phyloP scores from a whole-genome alignment of 2,888 invertebrate genomes.

The Drosophila testacea region DNA sequence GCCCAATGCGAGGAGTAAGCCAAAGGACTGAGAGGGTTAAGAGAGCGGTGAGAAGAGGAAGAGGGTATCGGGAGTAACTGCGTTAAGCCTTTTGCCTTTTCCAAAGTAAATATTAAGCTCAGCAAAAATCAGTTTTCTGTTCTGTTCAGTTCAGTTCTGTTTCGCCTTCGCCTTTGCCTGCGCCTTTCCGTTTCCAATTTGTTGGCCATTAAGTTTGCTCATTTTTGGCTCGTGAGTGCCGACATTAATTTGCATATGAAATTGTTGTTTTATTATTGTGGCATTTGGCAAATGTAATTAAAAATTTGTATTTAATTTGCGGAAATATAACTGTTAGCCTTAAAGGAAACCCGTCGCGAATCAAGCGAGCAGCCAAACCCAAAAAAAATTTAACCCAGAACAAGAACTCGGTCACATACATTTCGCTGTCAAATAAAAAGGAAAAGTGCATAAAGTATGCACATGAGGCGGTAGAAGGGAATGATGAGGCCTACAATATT shows the following conservation, averaged over 20 bases:
- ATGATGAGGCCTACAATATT: conserved; percentile 69
- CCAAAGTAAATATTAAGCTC: conserved; percentile 68
- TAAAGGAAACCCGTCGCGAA: conserved; percentile 14
- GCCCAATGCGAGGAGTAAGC: conserved; percentile 4
- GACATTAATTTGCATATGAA: conserved; percentile 76
- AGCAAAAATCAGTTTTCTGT: conserved; percentile 57
- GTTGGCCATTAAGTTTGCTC: conserved; percentile 75
- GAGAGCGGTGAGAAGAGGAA: not conserved
- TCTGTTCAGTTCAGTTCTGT: conserved; percentile 5
- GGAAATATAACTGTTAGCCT: conserved; percentile 51
- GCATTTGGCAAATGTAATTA: conserved; percentile 71
- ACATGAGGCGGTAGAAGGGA: not conserved
- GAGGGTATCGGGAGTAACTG: conserved; percentile 25
- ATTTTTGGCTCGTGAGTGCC: conserved; percentile 52
- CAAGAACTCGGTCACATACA: conserved; percentile 71
- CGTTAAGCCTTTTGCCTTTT: conserved; percentile 48
- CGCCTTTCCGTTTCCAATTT: conserved; percentile 68
- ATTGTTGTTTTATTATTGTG: conserved; percentile 61
- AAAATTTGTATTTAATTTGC: conserved; percentile 72
- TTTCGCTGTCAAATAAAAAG: conserved; percentile 73
- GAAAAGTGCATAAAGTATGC: conserved; percentile 74
- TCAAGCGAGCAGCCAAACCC: conserved; percentile 7
- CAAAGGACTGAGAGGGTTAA: not conserved
- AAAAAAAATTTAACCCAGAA: conserved; percentile 12
- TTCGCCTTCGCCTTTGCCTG: conserved; percentile 25